phyloP scores from a whole-genome alignment of 2,113 vertebrate genomes.

The Gymnocephalus cernua region DNA sequence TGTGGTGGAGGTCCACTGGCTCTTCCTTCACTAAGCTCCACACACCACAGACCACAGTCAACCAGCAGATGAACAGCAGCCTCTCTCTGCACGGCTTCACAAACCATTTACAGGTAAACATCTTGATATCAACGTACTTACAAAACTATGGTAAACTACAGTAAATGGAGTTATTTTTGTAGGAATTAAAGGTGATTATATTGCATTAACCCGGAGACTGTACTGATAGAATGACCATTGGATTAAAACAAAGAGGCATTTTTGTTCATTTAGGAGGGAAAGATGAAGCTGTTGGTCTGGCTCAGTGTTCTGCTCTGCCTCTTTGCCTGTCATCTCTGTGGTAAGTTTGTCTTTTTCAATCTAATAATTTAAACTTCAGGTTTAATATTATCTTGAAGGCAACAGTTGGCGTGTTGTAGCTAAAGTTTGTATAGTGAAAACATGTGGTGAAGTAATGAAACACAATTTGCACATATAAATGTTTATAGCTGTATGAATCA shows the following conservation, averaged over 20 bases:
- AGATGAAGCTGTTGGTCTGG: constrained; percentile 79
- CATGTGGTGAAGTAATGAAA: neutral
- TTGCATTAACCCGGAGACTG: neutral
- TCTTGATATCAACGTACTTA: neutral
- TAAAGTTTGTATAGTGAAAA: neutral
- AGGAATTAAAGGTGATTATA: neutral
- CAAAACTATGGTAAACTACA: neutral
- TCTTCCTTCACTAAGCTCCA: constrained; percentile 27
- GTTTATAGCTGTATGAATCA: neutral
- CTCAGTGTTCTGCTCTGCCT: constrained; percentile 71
- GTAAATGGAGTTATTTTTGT: neutral
- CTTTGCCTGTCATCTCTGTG: constrained; percentile 61
- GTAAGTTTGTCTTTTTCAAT: constrained; percentile 65
- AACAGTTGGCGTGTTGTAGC: neutral
- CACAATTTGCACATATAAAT: neutral
- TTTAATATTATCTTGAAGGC: neutral
- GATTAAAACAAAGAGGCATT: neutral
- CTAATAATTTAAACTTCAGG: neutral
- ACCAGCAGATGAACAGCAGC: constrained; percentile 59
- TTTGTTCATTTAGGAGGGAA: constrained; percentile 26
- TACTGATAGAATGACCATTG: neutral
- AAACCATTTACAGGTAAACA: constrained; percentile 55
- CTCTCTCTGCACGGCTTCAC: constrained; percentile 24
- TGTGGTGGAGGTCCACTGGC: constrained; percentile 24
- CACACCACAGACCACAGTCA: constrained; percentile 46